These are phyloP conservation scores for Ctenicera cuprea DNA, from an alignment of 2,888 invertebrate species.

Conservation along the genomic window DNA sequence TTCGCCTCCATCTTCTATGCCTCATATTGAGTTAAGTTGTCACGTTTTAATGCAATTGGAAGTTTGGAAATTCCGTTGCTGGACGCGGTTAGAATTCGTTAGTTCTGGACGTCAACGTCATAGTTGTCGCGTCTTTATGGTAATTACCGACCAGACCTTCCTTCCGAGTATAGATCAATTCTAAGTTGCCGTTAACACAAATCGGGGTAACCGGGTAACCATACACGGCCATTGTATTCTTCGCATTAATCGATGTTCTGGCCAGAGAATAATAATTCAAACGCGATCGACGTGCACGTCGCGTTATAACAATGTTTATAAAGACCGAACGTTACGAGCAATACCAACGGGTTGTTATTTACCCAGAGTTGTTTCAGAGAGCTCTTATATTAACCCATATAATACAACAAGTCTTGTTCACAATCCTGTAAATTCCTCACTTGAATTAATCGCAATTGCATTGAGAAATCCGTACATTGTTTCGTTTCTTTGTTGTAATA, in stretches of 20 bases:
- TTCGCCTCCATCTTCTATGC: constrained; percentile 29
- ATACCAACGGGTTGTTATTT: constrained; percentile 35
- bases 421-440: background rate
- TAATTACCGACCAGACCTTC: constrained; percentile 50
- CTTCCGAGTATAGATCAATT: constrained; percentile 48
- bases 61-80: constrained; percentile 49
- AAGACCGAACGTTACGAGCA: constrained; percentile 40
- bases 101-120: constrained; percentile 41
- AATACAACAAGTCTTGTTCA: background rate
- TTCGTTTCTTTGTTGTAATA: background rate
- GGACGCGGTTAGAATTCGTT: constrained; percentile 45
- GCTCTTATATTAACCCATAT: constrained; percentile 21
- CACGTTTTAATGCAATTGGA: constrained; percentile 41
- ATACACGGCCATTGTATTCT: constrained; percentile 61
- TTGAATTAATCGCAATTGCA: background rate
- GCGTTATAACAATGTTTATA: constrained; percentile 39
- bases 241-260: constrained; percentile 62
- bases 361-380: constrained; percentile 26
- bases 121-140: constrained; percentile 48
- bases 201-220: constrained; percentile 65
- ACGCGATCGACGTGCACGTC: constrained; percentile 55
- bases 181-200: constrained; percentile 54
- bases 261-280: constrained; percentile 61
- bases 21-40: constrained; percentile 13
- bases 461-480: background rate